phyloP scores from a whole-genome alignment of 92 coral and sea anemone species.

The Plumapathes pennacea region DNA sequence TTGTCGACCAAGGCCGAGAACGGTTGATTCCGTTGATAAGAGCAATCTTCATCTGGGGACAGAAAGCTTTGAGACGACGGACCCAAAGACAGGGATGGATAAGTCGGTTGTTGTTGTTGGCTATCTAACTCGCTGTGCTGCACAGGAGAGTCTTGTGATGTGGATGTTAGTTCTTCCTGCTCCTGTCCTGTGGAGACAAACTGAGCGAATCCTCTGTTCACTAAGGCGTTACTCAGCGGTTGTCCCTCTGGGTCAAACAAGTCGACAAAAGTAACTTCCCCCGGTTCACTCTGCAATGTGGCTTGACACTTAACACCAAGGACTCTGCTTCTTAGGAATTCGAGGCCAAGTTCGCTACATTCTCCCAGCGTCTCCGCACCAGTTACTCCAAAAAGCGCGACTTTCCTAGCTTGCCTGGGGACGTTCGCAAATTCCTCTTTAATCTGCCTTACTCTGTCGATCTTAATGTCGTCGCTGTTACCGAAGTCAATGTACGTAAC shows the following conservation, averaged over 20 bases:
- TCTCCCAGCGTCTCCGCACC: slow-evolving; percentile 32
- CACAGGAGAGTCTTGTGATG: not conserved
- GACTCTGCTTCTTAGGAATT: slow-evolving; percentile 47
- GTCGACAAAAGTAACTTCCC: slow-evolving; percentile 27
- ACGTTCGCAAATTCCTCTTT: slow-evolving; percentile 51
- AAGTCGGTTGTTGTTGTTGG: not conserved
- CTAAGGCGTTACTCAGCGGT: not conserved
- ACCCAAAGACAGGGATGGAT: not conserved
- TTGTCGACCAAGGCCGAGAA: too few relatives aligned
- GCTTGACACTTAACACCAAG: slow-evolving; percentile 54
- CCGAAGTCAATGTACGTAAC: slow-evolving; percentile 92
- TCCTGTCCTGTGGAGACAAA: not conserved
- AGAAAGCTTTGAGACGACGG: too few relatives aligned
- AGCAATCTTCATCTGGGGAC: too few relatives aligned
- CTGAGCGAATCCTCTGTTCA: slow-evolving; percentile 1
- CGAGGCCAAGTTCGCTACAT: slow-evolving; percentile 61
- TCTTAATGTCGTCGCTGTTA: slow-evolving; percentile 75
- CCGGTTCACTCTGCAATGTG: slow-evolving; percentile 22
- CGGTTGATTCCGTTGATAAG: too few relatives aligned
- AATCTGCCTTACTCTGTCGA: slow-evolving; percentile 64
- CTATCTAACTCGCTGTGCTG: not conserved
- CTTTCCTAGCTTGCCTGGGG: slow-evolving; percentile 80
- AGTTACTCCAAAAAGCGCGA: slow-evolving; percentile 52
- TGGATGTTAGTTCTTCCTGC: not conserved
- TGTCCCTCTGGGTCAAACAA: slow-evolving; percentile 14